A percentile compares a stretch with the other conserved stretches of the same genome.
These are phyloP conservation scores for Austrofundulus limnaeus DNA, from an alignment of 2,113 vertebrate species.

Conservation along the genomic window DNA sequence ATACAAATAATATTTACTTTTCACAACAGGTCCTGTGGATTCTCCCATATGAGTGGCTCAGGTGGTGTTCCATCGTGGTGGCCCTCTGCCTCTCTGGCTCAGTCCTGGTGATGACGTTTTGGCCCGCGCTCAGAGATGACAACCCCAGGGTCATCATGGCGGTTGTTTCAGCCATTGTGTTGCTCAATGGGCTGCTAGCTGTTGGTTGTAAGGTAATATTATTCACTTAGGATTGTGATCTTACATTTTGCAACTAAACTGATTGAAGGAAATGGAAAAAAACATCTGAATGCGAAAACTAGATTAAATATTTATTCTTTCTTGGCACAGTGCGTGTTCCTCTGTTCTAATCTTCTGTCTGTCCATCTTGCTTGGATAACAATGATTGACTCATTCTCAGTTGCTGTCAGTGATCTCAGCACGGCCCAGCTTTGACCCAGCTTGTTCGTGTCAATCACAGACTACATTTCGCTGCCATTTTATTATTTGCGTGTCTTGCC, in stretches of 20 bases:
- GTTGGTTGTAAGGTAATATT: constrained; percentile 90
- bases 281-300: constrained; percentile 21
- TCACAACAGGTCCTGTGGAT: constrained; percentile 88
- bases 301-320: constrained; percentile 20
- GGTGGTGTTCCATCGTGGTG: constrained; percentile 86
- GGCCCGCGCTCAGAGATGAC: constrained; percentile 93
- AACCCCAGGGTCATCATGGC: constrained; percentile 82
- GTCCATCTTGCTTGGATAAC: constrained; percentile 36
- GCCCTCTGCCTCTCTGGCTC: constrained; percentile 92
- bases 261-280: constrained; percentile 32
- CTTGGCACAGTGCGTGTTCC: constrained; percentile 13
- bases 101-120: constrained; percentile 92
- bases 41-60: constrained; percentile 82
- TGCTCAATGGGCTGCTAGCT: constrained; percentile 88
- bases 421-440: constrained; percentile 25
- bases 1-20: not conserved
- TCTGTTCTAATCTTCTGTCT: constrained; percentile 7
- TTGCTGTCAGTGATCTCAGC: constrained; percentile 34
- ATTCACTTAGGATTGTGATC: not conserved
- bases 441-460: constrained; percentile 28
- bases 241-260: constrained; percentile 10
- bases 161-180: constrained; percentile 78
- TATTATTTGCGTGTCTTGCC: constrained; percentile 7
- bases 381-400: constrained; percentile 30
- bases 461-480: constrained; percentile 20